Evolutionary conservation across 2,113 vertebrate species (phyloP).

Genomic region (Rhodinocichla rosea): DNA sequence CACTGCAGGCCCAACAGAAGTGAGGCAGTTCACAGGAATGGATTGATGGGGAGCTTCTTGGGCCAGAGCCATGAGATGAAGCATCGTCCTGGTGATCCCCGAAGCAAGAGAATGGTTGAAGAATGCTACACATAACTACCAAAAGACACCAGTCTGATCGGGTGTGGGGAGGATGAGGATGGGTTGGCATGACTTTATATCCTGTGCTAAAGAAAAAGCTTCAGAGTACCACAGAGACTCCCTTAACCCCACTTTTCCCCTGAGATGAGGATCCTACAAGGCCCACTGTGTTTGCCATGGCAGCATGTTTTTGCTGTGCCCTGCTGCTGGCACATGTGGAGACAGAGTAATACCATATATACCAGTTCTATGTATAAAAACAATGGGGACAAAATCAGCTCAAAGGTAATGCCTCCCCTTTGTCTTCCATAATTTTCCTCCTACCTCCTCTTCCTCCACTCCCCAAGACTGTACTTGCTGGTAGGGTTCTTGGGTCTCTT

Average conservation of each 20-base stretch:
- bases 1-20: background rate
- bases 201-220: background rate
- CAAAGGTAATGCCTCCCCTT: background rate
- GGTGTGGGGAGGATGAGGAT: background rate
- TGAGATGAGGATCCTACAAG: background rate
- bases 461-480: background rate
- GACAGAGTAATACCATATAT: background rate
- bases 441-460: background rate
- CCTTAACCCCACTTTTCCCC: background rate
- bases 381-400: background rate
- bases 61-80: background rate
- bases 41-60: background rate
- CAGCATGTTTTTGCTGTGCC: background rate
- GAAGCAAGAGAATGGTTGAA: background rate
- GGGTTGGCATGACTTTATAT: background rate
- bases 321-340: background rate
- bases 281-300: background rate
- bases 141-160: background rate
- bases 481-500: background rate
- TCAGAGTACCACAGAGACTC: background rate
- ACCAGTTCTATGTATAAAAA: background rate
- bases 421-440: background rate
- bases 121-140: rapidly evolving
- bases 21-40: background rate
- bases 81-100: background rate